Percentiles rank a stretch among this genome's conserved stretches.
Evolutionary conservation across 2,113 vertebrate genomes (phyloP).

Genomic region (Panurus biarmicus): DNA sequence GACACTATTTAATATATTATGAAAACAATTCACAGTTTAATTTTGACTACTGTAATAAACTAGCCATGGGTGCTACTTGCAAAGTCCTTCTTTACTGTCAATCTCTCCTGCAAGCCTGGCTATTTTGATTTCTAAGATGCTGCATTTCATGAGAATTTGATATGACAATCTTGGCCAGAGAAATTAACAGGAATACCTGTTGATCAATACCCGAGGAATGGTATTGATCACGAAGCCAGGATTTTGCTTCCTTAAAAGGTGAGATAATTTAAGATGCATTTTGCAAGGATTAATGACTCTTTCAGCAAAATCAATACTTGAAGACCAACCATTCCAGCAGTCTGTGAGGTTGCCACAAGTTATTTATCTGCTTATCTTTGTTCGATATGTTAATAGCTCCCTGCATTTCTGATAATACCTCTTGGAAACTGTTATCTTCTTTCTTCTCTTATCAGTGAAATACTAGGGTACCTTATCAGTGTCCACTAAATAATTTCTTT

Average conservation of each 20-base stretch:
- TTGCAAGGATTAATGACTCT: background rate
- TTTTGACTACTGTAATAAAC: background rate
- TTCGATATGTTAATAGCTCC: background rate
- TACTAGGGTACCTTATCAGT: background rate
- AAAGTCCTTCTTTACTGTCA: background rate
- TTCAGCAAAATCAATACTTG: background rate
- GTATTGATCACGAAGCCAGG: background rate
- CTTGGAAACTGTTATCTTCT: background rate
- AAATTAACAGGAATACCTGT: background rate
- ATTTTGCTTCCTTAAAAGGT: background rate
- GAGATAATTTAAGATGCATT: background rate
- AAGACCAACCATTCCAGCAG: background rate
- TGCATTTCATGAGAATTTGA: background rate
- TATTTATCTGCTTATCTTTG: conserved; percentile 1
- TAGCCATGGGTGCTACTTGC: background rate
- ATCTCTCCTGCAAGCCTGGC: background rate
- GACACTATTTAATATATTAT: background rate
- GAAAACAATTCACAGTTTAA: background rate
- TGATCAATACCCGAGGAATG: too few species aligned
- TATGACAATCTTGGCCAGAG: background rate
- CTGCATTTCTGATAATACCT: background rate
- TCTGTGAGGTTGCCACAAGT: background rate
- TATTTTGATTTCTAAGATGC: background rate
- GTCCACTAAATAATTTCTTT: background rate
- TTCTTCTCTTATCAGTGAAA: background rate